Evolutionary conservation across 2,888 invertebrate species (phyloP).

Genomic region (Amphipoea lucens): DNA sequence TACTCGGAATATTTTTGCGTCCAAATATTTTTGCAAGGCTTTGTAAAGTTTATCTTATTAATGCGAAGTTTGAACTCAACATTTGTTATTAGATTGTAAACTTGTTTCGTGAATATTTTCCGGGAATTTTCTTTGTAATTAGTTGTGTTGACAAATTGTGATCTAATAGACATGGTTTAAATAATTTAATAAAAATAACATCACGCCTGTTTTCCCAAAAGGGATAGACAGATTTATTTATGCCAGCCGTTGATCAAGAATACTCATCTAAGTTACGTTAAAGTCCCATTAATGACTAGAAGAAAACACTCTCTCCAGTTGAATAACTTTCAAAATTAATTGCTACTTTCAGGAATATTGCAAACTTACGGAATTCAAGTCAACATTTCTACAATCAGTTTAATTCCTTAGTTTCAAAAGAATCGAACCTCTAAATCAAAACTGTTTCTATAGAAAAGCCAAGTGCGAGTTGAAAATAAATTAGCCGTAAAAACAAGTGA

Average conservation of each 20-base stretch:
- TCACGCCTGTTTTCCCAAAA: neutral
- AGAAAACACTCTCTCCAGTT: neutral
- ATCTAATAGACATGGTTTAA: conserved; percentile 37
- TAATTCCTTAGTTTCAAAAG: conserved; percentile 9
- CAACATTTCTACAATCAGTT: neutral
- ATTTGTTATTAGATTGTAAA: conserved; percentile 39
- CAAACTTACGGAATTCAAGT: neutral
- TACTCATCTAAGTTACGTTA: neutral
- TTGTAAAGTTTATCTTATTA: conserved; percentile 58
- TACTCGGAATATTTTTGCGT: conserved; percentile 57
- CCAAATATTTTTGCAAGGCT: conserved; percentile 61
- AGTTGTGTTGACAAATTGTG: conserved; percentile 16
- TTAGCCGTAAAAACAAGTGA: conserved; percentile 18
- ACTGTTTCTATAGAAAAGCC: conserved; percentile 16
- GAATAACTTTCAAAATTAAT: neutral
- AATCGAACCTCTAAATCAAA: conserved; percentile 15
- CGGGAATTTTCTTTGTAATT: conserved; percentile 1
- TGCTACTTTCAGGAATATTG: neutral
- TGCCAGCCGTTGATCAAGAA: no score
- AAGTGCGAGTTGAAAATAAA: conserved; percentile 33
- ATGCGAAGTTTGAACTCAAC: conserved; percentile 12
- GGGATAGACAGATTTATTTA: neutral
- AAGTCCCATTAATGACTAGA: no score
- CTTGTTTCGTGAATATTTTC: conserved; percentile 9
- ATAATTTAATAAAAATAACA: neutral